These are phyloP conservation scores for Craseonycteris thonglongyai DNA, from an alignment of 2,113 vertebrate genomes.

Conservation along the genomic window DNA sequence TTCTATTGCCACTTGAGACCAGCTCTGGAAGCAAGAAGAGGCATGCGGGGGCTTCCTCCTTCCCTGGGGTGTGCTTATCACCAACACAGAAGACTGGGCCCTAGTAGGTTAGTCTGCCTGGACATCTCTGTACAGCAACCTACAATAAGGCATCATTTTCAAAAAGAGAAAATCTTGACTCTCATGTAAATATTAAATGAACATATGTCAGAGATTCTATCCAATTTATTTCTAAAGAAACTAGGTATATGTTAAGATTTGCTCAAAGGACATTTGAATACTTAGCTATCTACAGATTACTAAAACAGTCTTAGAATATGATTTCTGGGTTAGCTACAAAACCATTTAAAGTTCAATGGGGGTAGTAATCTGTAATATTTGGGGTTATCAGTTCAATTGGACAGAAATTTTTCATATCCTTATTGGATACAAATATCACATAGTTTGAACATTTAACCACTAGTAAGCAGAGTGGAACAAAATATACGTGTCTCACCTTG, in stretches of 20 bases:
- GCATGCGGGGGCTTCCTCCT: neutral
- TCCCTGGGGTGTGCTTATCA: neutral
- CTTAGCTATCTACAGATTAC: slow-evolving; percentile 6
- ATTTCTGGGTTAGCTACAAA: neutral
- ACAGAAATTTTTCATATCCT: neutral
- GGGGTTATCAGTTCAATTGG: neutral
- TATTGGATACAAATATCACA: neutral
- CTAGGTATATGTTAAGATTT: neutral
- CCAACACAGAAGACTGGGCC: neutral
- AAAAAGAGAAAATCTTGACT: slow-evolving; percentile 15
- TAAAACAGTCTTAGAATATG: neutral
- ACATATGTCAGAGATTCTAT: slow-evolving; percentile 12
- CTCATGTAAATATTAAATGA: slow-evolving; percentile 28
- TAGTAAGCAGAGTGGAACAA: neutral
- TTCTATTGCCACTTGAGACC: neutral
- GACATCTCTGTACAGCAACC: neutral
- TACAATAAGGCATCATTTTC: slow-evolving; percentile 14
- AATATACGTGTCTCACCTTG: neutral
- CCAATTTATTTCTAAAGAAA: slow-evolving; percentile 1
- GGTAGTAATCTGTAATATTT: neutral
- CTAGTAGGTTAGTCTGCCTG: neutral
- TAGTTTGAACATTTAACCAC: neutral
- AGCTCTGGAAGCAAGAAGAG: neutral
- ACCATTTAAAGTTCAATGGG: neutral
- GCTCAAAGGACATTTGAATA: neutral